Conservation (phyloP, 2,888 invertebrate genomes). For the Lithophane socia region DNA sequence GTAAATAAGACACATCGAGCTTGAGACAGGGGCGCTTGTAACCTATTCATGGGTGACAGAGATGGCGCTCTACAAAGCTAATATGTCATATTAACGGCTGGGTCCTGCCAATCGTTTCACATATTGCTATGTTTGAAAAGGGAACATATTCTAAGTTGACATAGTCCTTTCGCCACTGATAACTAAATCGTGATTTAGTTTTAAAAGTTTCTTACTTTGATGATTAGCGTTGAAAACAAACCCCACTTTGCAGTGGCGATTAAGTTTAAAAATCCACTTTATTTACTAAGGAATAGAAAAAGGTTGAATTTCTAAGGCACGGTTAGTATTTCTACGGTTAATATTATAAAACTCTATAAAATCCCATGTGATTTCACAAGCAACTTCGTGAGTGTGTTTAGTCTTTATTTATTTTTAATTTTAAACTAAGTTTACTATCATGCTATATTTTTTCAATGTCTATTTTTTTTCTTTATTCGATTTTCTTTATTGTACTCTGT, state of each 20-base stretch:
- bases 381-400: constrained; percentile 87
- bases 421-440: constrained; percentile 73
- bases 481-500: background rate
- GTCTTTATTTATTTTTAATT: constrained; percentile 70
- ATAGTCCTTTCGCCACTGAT: constrained; percentile 3
- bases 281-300: background rate
- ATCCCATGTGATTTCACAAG: constrained; percentile 77
- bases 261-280: background rate
- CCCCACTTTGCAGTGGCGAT: constrained; percentile 41
- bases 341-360: constrained; percentile 65
- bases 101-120: background rate
- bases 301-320: constrained; percentile 37
- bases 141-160: background rate
- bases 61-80: background rate
- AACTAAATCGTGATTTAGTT: background rate
- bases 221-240: background rate
- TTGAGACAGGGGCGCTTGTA: background rate
- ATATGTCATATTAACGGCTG: background rate
- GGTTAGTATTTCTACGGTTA: constrained; percentile 82
- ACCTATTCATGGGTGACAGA: background rate
- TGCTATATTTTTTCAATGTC: constrained; percentile 64
- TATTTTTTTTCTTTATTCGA: background rate
- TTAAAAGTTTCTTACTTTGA: constrained; percentile 3
- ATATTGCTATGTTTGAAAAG: background rate
- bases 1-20: background rate